Conservation (phyloP, 2,888 invertebrate genomes). For the Scaptodrosophila latifasciaeformis region DNA sequence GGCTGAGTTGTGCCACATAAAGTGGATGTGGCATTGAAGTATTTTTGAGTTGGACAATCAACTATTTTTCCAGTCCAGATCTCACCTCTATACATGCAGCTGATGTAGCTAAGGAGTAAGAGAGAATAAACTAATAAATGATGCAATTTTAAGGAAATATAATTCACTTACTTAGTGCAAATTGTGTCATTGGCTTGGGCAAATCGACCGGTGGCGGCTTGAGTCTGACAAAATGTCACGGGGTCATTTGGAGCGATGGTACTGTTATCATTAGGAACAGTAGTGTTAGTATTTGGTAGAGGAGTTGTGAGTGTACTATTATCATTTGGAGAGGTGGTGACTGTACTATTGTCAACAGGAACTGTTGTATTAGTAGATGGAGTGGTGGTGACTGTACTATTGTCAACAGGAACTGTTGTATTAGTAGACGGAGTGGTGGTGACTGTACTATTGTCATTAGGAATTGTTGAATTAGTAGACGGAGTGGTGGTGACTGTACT, state of each 20-base stretch:
- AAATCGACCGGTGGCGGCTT: conserved; percentile 39
- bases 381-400: conserved; percentile 12
- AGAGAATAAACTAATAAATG: not conserved
- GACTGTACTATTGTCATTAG: not conserved
- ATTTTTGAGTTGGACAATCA: conserved; percentile 27
- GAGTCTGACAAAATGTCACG: not conserved
- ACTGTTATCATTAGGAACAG: too few relatives aligned
- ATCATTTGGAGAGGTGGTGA: conserved; percentile 1
- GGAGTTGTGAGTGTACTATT: conserved; percentile 7
- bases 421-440: not conserved
- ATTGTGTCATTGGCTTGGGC: conserved; percentile 45
- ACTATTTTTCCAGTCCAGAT: conserved; percentile 21
- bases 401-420: conserved; percentile 2
- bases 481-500: not conserved
- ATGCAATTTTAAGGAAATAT: not conserved
- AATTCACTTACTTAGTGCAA: conserved; percentile 47
- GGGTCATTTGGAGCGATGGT: conserved; percentile 4
- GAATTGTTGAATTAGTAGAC: not conserved
- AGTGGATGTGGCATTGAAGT: conserved; percentile 16
- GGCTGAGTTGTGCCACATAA: conserved; percentile 39
- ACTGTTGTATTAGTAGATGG: not conserved
- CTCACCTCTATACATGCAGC: conserved; percentile 31
- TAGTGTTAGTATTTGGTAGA: conserved; percentile 8
- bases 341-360: not conserved
- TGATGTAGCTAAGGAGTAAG: conserved; percentile 42